Base-by-base conservation (phyloP, 2,113 vertebrate species). In the Albula glossodonta region DNA sequence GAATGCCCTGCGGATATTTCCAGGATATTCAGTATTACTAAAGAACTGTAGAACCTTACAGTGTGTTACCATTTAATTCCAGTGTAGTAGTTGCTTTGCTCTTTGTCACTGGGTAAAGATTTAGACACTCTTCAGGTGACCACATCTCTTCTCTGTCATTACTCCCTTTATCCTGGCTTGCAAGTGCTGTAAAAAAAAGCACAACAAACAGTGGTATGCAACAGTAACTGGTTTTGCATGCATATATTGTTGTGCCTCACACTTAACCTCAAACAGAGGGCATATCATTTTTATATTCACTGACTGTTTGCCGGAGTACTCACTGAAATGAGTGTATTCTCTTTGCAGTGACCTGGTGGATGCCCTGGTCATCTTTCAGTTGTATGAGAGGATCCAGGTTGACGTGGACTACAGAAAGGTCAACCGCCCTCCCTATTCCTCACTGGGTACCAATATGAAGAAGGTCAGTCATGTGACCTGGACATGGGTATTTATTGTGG, bases 401-500 rank as follows among this genome's bases (percentile, higher is more conserved):
- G 92, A 93, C 0, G 97, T 99, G 41, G 91, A 97, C 89, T 98
- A 97, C 98, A 96, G 88, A 88, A 97, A 92, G 0, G 94, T 99
- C 74, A 99, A 99, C 94, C 96, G 93, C 84, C 96, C 97, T 53
- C 98, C 98, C 1, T 99, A 97, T 84, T 94, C 98, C 2, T 57
- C 92, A 3, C 94, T 98, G 0, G 97, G 98, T 4, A 95, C 93
- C 83, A 98, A 98, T 56, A 99, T 99, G 98, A 99, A 97, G 90
- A 99, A 98, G 96, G 98, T 94, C 49, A 51, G 88, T 83, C 12
- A 10, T 48, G 17, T 80, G 41, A 48, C 7, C 50, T 82, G 80
- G 50, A 51, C n/a, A 9, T 9, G 50, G 12, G 41, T 19, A 22
- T 80, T 41, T 41, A 41, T 41, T 41, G 31, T 41, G 1, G 31